Conservation (phyloP, 2,888 invertebrate species). For the Eristalinus aeneus region DNA sequence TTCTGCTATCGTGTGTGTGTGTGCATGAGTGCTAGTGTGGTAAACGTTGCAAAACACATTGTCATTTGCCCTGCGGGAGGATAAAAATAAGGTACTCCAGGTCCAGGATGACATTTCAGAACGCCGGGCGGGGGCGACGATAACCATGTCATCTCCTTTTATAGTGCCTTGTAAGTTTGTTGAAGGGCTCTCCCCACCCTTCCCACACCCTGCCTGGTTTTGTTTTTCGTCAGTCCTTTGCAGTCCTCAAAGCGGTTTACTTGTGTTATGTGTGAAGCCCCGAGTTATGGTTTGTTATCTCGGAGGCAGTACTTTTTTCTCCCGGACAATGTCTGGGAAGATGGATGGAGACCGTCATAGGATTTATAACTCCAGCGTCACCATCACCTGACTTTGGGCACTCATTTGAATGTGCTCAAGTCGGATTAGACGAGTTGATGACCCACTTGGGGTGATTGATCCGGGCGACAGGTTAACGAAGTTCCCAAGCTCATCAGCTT, state of each 20-base stretch:
- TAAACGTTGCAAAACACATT: slow-evolving; percentile 64
- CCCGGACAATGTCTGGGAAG: not conserved
- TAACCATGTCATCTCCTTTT: slow-evolving; percentile 70
- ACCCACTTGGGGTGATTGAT: not conserved
- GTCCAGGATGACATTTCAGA: slow-evolving; percentile 40
- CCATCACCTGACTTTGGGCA: not conserved
- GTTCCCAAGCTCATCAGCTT: not conserved
- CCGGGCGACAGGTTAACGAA: not conserved
- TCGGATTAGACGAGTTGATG: not conserved
- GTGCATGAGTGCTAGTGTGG: slow-evolving; percentile 25
- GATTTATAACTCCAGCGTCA: slow-evolving; percentile 20
- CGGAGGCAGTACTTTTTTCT: slow-evolving; percentile 1
- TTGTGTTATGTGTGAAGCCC: slow-evolving; percentile 48
- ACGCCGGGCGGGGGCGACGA: slow-evolving; percentile 43
- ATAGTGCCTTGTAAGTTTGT: slow-evolving; percentile 67
- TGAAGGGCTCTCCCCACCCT: not conserved
- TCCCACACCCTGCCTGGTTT: not conserved
- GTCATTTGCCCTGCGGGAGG: slow-evolving; percentile 64
- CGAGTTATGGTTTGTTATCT: slow-evolving; percentile 38
- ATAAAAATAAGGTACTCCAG: slow-evolving; percentile 60
- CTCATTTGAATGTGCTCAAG: not conserved
- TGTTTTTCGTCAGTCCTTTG: not conserved
- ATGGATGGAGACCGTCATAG: not conserved
- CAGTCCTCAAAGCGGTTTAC: slow-evolving; percentile 41
- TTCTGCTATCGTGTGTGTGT: slow-evolving; percentile 6